Conservation (phyloP, 2,888 invertebrate genomes). For the Coremacera marginata region DNA sequence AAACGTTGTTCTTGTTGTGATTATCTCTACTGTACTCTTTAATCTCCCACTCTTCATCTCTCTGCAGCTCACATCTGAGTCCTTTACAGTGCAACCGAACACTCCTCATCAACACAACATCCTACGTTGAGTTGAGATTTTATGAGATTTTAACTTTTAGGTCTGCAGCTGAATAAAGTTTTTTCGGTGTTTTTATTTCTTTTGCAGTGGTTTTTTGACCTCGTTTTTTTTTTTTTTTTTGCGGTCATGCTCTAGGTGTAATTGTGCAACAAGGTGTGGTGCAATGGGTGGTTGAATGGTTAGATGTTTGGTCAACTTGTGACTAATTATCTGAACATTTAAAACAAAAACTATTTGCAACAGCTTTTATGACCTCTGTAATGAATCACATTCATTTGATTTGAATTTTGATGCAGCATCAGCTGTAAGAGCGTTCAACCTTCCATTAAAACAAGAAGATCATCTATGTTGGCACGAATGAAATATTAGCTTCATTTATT, state of each 20-base stretch:
- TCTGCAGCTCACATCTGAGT: neutral
- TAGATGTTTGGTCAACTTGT: neutral
- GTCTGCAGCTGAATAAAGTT: neutral
- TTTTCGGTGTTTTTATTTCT: neutral
- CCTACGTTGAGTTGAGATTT: conserved; percentile 30
- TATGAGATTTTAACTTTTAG: conserved; percentile 28
- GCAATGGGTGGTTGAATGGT: too few species aligned
- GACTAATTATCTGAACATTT: conserved; percentile 23
- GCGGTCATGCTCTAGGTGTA: too few species aligned
- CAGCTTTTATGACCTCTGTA: conserved; percentile 12
- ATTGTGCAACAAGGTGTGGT: too few species aligned
- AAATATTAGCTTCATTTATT: too few species aligned
- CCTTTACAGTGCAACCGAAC: neutral
- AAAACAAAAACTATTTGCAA: conserved; percentile 4
- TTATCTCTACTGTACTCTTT: neutral
- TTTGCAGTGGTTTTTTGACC: neutral
- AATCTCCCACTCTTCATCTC: neutral
- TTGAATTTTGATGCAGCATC: neutral
- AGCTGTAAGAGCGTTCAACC: neutral
- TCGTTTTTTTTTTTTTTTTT: too few species aligned
- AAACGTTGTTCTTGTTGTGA: conserved; percentile 21
- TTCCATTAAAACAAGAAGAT: too few species aligned
- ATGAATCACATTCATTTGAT: conserved; percentile 15
- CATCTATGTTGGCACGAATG: too few species aligned
- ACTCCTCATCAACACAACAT: conserved; percentile 13